A percentile compares a stretch with the other conserved stretches of the same genome.
Conservation (phyloP, 2,797 vertebrate species). For the Numenius phaeopus region DNA sequence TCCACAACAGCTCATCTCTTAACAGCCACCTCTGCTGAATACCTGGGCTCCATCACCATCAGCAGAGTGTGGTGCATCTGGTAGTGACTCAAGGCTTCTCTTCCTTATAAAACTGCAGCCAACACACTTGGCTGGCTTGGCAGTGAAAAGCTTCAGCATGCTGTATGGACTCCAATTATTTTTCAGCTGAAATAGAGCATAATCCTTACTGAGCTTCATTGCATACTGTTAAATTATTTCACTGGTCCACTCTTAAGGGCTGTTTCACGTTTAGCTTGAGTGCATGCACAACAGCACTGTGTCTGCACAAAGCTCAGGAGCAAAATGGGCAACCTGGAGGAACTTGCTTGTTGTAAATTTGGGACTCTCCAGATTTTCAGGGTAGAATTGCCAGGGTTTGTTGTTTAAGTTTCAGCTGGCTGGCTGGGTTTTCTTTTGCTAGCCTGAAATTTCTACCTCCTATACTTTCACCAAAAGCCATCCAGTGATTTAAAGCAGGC, state of each 20-base stretch:
- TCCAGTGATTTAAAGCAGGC: not conserved
- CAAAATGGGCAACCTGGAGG: not conserved
- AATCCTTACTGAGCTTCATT: not conserved
- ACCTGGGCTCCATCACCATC: not conserved
- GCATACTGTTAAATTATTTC: not conserved
- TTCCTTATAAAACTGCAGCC: not conserved
- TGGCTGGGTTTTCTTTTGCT: not conserved
- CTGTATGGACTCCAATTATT: not conserved
- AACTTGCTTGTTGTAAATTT: not conserved
- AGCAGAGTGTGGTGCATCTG: not conserved
- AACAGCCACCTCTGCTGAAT: not conserved
- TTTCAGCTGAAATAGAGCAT: not conserved
- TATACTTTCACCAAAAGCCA: not conserved
- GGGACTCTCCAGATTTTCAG: not conserved
- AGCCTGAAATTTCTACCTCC: not conserved
- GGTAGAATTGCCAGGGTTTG: not conserved
- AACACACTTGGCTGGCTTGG: not conserved
- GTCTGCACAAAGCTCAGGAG: not conserved
- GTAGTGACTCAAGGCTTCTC: not conserved
- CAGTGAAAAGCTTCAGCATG: not conserved
- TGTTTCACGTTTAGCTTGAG: not conserved
- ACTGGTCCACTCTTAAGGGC: not conserved
- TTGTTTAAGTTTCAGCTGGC: not conserved
- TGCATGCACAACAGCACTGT: not conserved
- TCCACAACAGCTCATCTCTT: not conserved